Conservation (phyloP, 92 coral and sea anemone species). For the Phenganax marumi region DNA sequence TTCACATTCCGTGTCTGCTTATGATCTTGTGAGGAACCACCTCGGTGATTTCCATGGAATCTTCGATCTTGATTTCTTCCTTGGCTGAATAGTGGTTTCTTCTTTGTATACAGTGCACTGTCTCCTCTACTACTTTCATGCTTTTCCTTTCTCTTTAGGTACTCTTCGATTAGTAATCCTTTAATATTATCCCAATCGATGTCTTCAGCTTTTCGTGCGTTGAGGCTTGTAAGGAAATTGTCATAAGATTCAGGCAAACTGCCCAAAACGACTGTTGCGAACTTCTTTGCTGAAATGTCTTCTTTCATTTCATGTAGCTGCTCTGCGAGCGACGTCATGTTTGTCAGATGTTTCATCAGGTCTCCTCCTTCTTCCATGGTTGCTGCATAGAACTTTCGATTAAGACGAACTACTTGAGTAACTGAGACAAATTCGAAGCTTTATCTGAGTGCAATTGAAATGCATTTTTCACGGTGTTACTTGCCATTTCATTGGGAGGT, state of each 20-base stretch:
- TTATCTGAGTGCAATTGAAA: slow-evolving; percentile 59
- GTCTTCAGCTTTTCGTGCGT: slow-evolving; percentile 59
- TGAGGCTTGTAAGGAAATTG: slow-evolving; percentile 60
- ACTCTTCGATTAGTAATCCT: slow-evolving; percentile 39
- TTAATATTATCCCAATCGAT: slow-evolving; percentile 63
- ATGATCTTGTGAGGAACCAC: not conserved
- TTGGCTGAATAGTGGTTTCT: not conserved
- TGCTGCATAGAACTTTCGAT: slow-evolving; percentile 61
- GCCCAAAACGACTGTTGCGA: not conserved
- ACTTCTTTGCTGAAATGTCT: slow-evolving; percentile 19
- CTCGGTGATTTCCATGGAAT: slow-evolving; percentile 19
- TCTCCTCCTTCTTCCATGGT: slow-evolving; percentile 58
- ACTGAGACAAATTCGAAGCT: slow-evolving; percentile 70
- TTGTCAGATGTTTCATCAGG: slow-evolving; percentile 52
- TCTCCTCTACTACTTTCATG: slow-evolving; percentile 34
- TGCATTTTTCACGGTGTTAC: slow-evolving; percentile 56
- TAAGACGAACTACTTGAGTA: slow-evolving; percentile 55
- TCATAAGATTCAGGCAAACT: slow-evolving; percentile 50
- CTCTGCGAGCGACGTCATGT: slow-evolving; percentile 42
- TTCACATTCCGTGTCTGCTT: too few relatives aligned
- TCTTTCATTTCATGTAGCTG: slow-evolving; percentile 31
- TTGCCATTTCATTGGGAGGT: slow-evolving; percentile 52
- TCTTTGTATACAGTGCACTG: slow-evolving; percentile 11
- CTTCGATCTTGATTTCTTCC: slow-evolving; percentile 23
- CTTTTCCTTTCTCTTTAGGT: slow-evolving; percentile 49